Evolutionary conservation across 53 echinoderm and acorn worm species (phyloP), one percentile per base, ranked within the genome.

Genomic region (Paelopatides confundens): DNA sequence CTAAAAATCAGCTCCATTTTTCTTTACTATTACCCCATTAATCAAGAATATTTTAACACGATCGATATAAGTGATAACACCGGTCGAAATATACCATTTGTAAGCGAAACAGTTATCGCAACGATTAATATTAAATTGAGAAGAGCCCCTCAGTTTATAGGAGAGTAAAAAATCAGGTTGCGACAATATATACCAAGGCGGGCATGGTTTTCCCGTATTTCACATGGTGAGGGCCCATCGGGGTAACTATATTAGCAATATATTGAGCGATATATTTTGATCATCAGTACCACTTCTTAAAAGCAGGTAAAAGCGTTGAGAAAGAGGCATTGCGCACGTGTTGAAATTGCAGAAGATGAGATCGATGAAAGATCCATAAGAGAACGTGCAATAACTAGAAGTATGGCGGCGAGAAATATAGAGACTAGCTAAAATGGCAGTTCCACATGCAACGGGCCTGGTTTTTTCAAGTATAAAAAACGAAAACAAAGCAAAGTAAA

Each of bases 101-200:
- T 91, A 58, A 88, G 91, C n/a, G 92, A 90, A 31, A 90, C 77
- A 27, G 69, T 92, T 27, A 87, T 90, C 31, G 63, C 65, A 63
- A 95, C 90, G 74, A 91, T 93, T 71, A 93, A 95, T 30, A 93
- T 95, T 65, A 52, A 62, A 31, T 21, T 35, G 31, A 2, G 82
- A 6, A 58, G 36, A 82, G 58, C 82, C 6, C 35, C 82, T 11
- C 63, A 82, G n/a, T 82, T 82, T 35, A 17, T 54, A 14, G 54
- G 52, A 26, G 11, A 67, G 12, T 63, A 4, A 2, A 2, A 14
- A 27, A 92, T 13, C 89, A 92, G 76, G 49, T 29, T n/a, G 48
- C 14, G 48, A 48, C 0, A 48, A 48, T 48, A 14, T 48, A 48
- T 0, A 12, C 48, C 48, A 48, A 48, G 48, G 48, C 14, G 9